Evolutionary conservation across 2,113 vertebrate species (phyloP).

Genomic region (Fukomys damarensis): DNA sequence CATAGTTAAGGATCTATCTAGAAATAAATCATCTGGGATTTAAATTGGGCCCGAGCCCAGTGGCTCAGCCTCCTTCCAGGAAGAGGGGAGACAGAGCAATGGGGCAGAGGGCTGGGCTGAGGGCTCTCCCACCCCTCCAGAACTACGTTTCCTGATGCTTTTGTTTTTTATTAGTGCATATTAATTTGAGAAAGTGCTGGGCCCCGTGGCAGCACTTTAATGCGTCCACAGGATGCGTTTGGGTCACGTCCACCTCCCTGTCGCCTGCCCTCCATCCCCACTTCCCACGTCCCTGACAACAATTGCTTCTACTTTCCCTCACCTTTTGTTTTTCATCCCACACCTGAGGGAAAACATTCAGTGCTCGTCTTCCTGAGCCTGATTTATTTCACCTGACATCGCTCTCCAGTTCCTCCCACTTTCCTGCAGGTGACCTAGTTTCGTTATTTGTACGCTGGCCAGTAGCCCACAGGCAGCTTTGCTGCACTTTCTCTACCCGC

Average conservation of each 20-base stretch:
- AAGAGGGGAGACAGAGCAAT: accelerated
- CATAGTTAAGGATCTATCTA: too few relatives aligned
- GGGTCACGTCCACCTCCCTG: not conserved
- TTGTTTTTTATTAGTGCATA: not conserved
- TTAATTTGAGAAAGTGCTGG: not conserved
- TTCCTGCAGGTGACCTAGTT: not conserved
- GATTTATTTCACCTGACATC: not conserved
- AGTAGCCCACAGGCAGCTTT: not conserved
- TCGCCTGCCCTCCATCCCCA: too few relatives aligned
- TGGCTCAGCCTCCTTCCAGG: not conserved
- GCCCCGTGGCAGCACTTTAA: accelerated
- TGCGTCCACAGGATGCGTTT: not conserved
- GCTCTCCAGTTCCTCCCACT: not conserved
- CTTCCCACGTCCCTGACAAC: too few relatives aligned
- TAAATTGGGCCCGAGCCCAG: not conserved
- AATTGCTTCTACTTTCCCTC: too few relatives aligned
- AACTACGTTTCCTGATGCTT: not conserved
- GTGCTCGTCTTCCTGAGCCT: too few relatives aligned
- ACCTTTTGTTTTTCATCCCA: not conserved
- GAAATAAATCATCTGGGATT: not conserved
- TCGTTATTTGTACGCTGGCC: not conserved
- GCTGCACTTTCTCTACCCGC: too few relatives aligned
- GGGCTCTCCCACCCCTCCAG: not conserved
- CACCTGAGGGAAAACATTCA: not conserved
- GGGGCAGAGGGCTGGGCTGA: not conserved